A percentile compares a stretch with the other conserved stretches of the same genome.
Conservation (phyloP, 2,113 vertebrate genomes). For the Astur gentilis region DNA sequence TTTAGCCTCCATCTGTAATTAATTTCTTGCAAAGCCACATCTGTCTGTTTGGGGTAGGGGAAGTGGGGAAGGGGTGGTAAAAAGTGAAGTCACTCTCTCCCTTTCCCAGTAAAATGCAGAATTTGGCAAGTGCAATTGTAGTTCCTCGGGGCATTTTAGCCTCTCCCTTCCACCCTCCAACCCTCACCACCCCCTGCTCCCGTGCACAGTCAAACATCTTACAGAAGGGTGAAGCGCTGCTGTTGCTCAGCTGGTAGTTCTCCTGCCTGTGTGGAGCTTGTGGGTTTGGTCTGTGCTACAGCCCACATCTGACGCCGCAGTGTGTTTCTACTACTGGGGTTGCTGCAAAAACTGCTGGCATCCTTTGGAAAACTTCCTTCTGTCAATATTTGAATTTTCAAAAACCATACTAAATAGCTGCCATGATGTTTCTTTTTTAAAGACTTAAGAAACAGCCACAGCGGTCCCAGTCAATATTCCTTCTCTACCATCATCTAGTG, state of each 20-base stretch:
- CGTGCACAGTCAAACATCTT: background rate
- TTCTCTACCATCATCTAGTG: constrained; percentile 11
- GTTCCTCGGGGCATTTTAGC: background rate
- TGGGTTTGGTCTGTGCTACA: background rate
- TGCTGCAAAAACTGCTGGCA: constrained; percentile 50
- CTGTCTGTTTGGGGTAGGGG: constrained; percentile 1
- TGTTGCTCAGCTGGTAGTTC: background rate
- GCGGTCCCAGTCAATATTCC: constrained; percentile 22
- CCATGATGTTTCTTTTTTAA: constrained; percentile 20
- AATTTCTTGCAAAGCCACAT: constrained; percentile 60
- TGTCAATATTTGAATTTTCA: constrained; percentile 64
- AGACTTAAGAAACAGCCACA: constrained; percentile 29
- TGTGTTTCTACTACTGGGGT: background rate
- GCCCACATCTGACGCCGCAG: constrained; percentile 1
- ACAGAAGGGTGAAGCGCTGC: background rate
- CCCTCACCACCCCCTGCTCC: background rate
- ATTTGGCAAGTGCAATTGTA: background rate
- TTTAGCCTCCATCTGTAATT: constrained; percentile 54
- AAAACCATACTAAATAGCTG: constrained; percentile 23
- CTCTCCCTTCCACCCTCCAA: background rate
- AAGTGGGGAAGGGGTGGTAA: constrained; percentile 19
- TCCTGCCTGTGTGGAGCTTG: background rate
- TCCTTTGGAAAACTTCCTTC: constrained; percentile 56
- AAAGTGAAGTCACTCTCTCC: constrained; percentile 60
- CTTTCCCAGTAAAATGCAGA: constrained; percentile 21